Base-by-base conservation (phyloP, 2,888 invertebrate species). In the Xestia xanthographa region DNA sequence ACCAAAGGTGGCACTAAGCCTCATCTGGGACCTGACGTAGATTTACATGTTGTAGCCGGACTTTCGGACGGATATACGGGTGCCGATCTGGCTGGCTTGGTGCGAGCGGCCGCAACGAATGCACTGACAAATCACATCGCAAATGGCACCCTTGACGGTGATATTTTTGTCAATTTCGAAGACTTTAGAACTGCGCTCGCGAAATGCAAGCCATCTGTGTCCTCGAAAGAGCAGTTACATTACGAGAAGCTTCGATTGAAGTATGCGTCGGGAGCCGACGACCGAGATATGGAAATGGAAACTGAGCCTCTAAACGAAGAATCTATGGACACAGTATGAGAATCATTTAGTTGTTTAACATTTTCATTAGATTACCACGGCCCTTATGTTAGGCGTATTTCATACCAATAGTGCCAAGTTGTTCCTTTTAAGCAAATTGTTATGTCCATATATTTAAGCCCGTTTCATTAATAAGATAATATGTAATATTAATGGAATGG, bases 1-100 rank as follows among this genome's bases (percentile, higher is more conserved):
- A 99, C 99, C 0, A 99, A 99, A 98, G 97, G 98, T 91, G 98
- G 99, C 26, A 98, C 98, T 0, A 97, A 97, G 87, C 99, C 99
- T 0, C 96, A 96, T 80, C 93, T 99, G 73, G 97, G 97, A 0
- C 95, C 97, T 0, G 98, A 99, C 93, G 98, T 99, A 0, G 97
- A 98, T 91, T 96, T 99, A 83, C 97, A 97, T 84, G 95, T 96
- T 6, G 96, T 99, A 63, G 98, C 98, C 0, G 97, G 94, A 17
- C 97, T 98, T 77, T 97, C 97, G 9, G 97, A 98, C 26, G 98
- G 98, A 22, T 99, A 98, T 91, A 98, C 99, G 0, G 99, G 99
- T 29, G 99, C 99, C 0, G 99, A 99, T 96, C 96, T 99, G 75
- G 98, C 98, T 1, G 98, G 99, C 0, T 95, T 99, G 70, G 98